A percentile compares a stretch with the other conserved stretches of the same genome.
Evolutionary conservation across 2,888 invertebrate species (phyloP).

Genomic region (Carterocephalus palaemon): DNA sequence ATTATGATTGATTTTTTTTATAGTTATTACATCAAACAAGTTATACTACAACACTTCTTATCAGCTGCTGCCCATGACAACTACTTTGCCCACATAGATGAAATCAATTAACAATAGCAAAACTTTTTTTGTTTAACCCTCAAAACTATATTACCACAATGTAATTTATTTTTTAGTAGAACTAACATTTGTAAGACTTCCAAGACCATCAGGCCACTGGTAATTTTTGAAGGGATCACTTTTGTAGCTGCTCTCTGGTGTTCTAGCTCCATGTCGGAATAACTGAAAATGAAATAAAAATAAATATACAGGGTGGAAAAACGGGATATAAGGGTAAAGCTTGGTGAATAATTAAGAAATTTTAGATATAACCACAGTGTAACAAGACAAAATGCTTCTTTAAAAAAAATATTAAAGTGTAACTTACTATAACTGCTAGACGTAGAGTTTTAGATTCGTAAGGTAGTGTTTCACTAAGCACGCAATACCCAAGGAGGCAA

Average conservation of each 20-base stretch:
- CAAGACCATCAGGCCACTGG: slow-evolving; percentile 90
- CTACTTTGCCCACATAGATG: too few relatives aligned
- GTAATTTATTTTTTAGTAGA: too few relatives aligned
- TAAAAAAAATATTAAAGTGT: not conserved
- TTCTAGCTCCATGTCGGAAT: slow-evolving; percentile 90
- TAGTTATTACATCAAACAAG: too few relatives aligned
- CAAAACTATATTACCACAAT: too few relatives aligned
- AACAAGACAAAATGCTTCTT: not conserved
- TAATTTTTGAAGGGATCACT: slow-evolving; percentile 88
- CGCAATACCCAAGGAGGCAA: slow-evolving; percentile 71
- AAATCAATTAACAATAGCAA: not conserved
- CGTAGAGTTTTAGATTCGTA: slow-evolving; percentile 70
- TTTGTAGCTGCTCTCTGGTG: slow-evolving; percentile 86
- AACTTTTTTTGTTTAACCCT: not conserved
- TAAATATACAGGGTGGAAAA: not conserved
- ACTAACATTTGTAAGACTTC: slow-evolving; percentile 88
- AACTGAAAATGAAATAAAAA: slow-evolving; percentile 70
- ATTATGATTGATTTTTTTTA: too few relatives aligned
- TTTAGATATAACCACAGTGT: not conserved
- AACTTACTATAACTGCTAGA: slow-evolving; percentile 65
- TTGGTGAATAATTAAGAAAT: not conserved
- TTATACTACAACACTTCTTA: too few relatives aligned
- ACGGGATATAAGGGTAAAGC: not conserved
- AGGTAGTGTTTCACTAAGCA: slow-evolving; percentile 66
- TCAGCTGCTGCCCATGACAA: too few relatives aligned